Conservation (phyloP, 2,888 invertebrate species). For the Drosophila limbata region DNA sequence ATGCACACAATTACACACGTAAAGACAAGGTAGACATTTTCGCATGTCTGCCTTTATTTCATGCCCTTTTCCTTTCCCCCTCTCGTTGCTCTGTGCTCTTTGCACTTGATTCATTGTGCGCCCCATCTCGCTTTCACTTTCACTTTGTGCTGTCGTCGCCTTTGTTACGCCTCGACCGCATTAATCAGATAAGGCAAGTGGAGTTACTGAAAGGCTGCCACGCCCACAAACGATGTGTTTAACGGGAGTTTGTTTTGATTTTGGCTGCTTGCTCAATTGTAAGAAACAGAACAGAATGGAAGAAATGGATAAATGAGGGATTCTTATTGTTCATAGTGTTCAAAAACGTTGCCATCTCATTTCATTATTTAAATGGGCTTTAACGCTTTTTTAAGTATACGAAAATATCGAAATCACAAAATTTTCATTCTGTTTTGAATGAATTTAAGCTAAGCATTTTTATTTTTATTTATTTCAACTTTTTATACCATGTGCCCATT, state of each 20-base stretch:
- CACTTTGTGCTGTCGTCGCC: slow-evolving; percentile 45
- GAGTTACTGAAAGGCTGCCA: slow-evolving; percentile 40
- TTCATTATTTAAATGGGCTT: too few species aligned
- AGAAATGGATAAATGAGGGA: neutral
- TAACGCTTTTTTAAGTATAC: too few species aligned
- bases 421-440: too few species aligned
- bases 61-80: neutral
- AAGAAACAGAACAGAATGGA: slow-evolving; percentile 1
- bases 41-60: slow-evolving; percentile 16
- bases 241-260: slow-evolving; percentile 31
- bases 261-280: slow-evolving; percentile 22
- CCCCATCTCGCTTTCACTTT: slow-evolving; percentile 22
- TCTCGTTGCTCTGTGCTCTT: neutral
- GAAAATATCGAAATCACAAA: too few species aligned
- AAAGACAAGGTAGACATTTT: slow-evolving; percentile 16
- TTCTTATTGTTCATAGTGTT: slow-evolving; percentile 1
- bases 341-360: neutral
- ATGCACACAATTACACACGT: slow-evolving; percentile 27
- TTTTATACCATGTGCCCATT: too few species aligned
- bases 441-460: too few species aligned
- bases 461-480: too few species aligned
- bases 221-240: slow-evolving; percentile 38
- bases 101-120: neutral
- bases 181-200: slow-evolving; percentile 50
- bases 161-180: slow-evolving; percentile 34